Base-by-base conservation (phyloP, 2,797 vertebrate genomes). In the Lateolabrax maculatus region DNA sequence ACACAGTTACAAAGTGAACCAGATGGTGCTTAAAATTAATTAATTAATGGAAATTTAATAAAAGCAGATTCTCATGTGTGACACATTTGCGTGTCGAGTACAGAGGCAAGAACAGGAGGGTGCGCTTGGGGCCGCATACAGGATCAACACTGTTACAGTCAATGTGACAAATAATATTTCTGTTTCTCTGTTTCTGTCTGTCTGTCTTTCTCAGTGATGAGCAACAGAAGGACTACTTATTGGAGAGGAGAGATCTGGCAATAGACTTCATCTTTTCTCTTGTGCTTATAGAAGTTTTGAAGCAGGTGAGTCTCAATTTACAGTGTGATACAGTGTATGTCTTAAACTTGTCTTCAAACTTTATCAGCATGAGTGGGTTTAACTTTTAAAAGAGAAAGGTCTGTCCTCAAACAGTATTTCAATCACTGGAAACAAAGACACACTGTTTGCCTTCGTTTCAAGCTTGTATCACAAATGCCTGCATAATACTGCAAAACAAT, bases 181-280 rank as follows among this genome's bases (percentile, higher is more conserved):
- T 66, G 13, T 80, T 21, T 84, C 0, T 83, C 2, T 79, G 16
- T 53, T 37, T 82, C 2, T 85, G 7, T 70, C 0, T 60, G n/a
- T 46, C 23, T 68, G 1, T 85, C 34, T 53, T 13, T 70, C 13
- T 70, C 90, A 99, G 98, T 86, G 98, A 99, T 90, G 98, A 99
- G 87, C 98, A 99, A 62, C 98, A 99, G 80, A 97, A 98, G 87
- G 98, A 99, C 94, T 99, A 99, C 93, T 94, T 99, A 90, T 92
- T 99, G 96, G 98, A 99, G 93, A 95, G 98, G 90, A 96, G 98
- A 87, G 98, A 99, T 94, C 95, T 99, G 76, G 98, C 98, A 27
- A 99, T 99, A 92, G 98, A 99, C 93, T 99, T 99, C 93, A 99
- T 99, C 87, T 99, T 98, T 94, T 99, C 98, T 84, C 95, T 99